phyloP scores from a whole-genome alignment of 2,113 vertebrate species.

The Tiliqua scincoides region DNA sequence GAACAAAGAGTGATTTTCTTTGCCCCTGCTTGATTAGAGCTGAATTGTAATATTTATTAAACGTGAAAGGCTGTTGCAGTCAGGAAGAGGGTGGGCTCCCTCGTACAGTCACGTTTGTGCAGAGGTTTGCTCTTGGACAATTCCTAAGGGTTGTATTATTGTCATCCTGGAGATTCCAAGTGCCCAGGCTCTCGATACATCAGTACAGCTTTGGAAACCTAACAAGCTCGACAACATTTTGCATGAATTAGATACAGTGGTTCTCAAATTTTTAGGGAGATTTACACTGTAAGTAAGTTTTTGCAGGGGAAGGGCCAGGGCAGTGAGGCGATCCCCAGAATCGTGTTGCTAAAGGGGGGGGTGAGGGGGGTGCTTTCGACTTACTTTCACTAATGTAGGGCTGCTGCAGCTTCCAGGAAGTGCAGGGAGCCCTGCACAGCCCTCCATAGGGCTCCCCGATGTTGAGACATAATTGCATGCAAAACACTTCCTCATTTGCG shows the following conservation, averaged over 20 bases:
- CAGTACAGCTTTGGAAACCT: background rate
- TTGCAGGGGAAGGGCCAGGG: too few relatives aligned
- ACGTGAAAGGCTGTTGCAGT: background rate
- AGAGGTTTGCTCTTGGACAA: background rate
- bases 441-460: too few relatives aligned
- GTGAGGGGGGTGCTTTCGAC: too few relatives aligned
- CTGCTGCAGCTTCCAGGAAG: too few relatives aligned
- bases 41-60: slow-evolving; percentile 50
- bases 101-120: slow-evolving; percentile 9
- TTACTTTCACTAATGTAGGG: too few relatives aligned
- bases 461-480: too few relatives aligned
- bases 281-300: too few relatives aligned
- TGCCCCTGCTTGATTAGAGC: slow-evolving; percentile 41
- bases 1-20: slow-evolving; percentile 49
- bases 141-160: background rate
- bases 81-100: background rate
- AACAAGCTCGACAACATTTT: background rate
- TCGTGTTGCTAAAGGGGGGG: too few relatives aligned
- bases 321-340: too few relatives aligned
- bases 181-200: background rate
- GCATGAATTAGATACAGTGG: background rate
- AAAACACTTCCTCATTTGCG: too few relatives aligned
- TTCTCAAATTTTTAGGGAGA: too few relatives aligned
- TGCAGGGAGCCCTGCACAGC: too few relatives aligned
- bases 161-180: slow-evolving; percentile 17